Conservation (phyloP, 1,140 invertebrate species). For the Ephestia elutella region DNA sequence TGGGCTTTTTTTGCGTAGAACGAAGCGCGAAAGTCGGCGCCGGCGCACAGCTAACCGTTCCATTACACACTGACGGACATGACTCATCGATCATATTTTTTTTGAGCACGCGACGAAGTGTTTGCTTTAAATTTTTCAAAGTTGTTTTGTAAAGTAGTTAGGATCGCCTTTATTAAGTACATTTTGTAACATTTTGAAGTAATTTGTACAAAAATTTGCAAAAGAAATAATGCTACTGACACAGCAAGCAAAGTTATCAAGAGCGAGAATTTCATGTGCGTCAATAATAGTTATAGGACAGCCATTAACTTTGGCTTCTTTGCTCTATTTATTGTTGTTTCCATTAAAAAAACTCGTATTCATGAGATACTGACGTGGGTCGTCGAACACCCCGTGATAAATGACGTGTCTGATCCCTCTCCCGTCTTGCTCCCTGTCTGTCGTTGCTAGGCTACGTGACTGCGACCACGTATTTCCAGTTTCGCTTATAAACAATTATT, state of each 20-base stretch:
- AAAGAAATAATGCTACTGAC: too few relatives aligned
- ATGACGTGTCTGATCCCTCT: background rate
- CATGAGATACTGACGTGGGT: too few relatives aligned
- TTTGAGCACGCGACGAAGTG: conserved; percentile 5
- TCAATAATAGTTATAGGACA: too few relatives aligned
- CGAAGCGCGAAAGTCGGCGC: conserved; percentile 7
- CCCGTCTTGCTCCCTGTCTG: background rate
- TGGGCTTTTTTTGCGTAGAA: background rate
- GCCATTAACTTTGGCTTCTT: too few relatives aligned
- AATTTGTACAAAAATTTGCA: too few relatives aligned
- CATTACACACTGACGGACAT: conserved; percentile 9
- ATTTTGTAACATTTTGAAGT: too few relatives aligned
- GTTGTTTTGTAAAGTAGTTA: background rate
- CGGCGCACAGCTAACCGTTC: conserved; percentile 9
- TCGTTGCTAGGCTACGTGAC: background rate
- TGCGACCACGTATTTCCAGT: background rate
- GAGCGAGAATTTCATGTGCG: too few relatives aligned
- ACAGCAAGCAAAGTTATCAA: too few relatives aligned
- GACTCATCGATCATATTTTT: conserved; percentile 12
- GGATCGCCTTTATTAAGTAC: background rate
- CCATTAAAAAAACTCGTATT: too few relatives aligned
- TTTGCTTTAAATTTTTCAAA: background rate
- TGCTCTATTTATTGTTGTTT: too few relatives aligned
- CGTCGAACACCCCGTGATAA: background rate
- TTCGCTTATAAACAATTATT: too few relatives aligned